Percentiles rank a stretch among this genome's conserved stretches.
phyloP scores from a whole-genome alignment of 2,797 vertebrate species.

The Cheirogaleus major region DNA sequence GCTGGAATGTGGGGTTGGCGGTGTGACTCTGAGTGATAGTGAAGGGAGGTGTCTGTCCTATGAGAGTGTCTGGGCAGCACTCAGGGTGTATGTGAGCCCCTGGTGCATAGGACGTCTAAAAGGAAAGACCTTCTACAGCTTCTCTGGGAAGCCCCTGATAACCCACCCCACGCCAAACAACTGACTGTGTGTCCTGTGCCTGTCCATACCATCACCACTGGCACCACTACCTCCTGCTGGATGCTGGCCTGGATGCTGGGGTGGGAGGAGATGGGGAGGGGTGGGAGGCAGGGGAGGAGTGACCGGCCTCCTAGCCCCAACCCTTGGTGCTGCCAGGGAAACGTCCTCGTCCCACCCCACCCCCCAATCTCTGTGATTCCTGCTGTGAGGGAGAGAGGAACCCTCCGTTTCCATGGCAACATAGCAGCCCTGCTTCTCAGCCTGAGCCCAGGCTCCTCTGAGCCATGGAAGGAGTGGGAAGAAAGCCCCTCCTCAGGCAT shows the following conservation, averaged over 20 bases:
- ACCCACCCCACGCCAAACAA: background rate
- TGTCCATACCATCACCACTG: background rate
- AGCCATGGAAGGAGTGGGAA: conserved; percentile 71
- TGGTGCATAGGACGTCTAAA: background rate
- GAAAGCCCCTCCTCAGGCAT: conserved; percentile 40
- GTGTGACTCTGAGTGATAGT: background rate
- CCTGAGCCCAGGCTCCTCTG: conserved; percentile 74
- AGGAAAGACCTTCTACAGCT: background rate
- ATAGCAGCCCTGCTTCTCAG: conserved; percentile 77
- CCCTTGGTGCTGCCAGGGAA: conserved; percentile 77
- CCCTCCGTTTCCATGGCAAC: conserved; percentile 81
- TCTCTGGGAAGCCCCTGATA: background rate
- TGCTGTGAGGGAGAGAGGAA: conserved; percentile 82
- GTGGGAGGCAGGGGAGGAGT: conserved; percentile 21
- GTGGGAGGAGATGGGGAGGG: background rate
- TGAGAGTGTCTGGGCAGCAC: background rate
- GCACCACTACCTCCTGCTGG: background rate
- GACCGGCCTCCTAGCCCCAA: conserved; percentile 68
- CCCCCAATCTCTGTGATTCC: conserved; percentile 76
- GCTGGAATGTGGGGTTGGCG: background rate
- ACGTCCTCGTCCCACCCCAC: conserved; percentile 68
- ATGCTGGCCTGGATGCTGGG: background rate
- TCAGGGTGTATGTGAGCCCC: background rate
- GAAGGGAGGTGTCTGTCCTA: background rate
- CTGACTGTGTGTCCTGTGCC: background rate